phyloP scores from a whole-genome alignment of 2,113 vertebrate species.

The Dipodomys ordii region DNA sequence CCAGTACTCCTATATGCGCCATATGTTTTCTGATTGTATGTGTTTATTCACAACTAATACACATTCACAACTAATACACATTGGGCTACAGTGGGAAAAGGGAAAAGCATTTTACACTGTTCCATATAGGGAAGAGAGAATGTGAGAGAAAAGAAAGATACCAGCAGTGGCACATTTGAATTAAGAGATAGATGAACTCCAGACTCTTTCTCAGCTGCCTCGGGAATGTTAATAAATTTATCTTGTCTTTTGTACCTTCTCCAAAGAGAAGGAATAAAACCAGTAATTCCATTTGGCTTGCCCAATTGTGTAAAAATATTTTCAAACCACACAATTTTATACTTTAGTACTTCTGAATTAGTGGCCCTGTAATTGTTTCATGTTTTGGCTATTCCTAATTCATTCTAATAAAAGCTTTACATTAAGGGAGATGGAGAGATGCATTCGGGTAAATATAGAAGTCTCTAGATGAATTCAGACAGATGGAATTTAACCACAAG shows the following conservation, averaged over 20 bases:
- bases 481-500: constrained; percentile 48
- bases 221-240: neutral
- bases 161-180: neutral
- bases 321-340: constrained; percentile 4
- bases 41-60: neutral
- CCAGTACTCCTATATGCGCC: neutral
- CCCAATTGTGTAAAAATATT: neutral
- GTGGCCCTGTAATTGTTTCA: neutral
- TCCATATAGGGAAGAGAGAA: neutral
- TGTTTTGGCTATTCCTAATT: neutral
- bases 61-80: neutral
- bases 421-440: neutral
- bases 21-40: neutral
- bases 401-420: constrained; percentile 6
- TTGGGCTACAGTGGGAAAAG: neutral
- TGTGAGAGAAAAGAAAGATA: neutral
- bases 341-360: neutral
- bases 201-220: neutral
- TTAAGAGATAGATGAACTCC: neutral
- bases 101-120: neutral
- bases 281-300: neutral
- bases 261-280: neutral
- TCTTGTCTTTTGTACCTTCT: constrained; percentile 21
- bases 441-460: constrained; percentile 47
- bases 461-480: constrained; percentile 10